Evolutionary conservation across 2,888 invertebrate species (phyloP).

Genomic region (Selenia dentaria): DNA sequence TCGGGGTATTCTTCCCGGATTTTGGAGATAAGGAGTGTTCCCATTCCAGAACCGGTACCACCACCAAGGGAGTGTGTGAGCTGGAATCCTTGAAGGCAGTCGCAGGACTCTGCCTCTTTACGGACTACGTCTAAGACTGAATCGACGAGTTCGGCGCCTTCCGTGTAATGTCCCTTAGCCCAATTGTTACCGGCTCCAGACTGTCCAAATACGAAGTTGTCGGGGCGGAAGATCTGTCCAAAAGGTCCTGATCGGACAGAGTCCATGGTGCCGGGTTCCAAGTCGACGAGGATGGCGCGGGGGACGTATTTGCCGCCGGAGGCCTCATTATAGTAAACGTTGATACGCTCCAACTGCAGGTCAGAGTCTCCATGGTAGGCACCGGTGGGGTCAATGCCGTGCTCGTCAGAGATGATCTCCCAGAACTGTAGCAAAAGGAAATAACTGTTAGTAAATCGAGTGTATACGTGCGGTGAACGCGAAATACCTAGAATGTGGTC

Average conservation of each 20-base stretch:
- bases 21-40: slow-evolving; percentile 93
- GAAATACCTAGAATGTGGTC: slow-evolving; percentile 46
- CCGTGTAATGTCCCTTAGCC: slow-evolving; percentile 89
- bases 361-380: slow-evolving; percentile 95
- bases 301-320: slow-evolving; percentile 83
- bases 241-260: slow-evolving; percentile 88
- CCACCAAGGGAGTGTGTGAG: slow-evolving; percentile 90
- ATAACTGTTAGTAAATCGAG: slow-evolving; percentile 85
- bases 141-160: slow-evolving; percentile 87
- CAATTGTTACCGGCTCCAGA: slow-evolving; percentile 86
- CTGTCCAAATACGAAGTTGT: slow-evolving; percentile 89
- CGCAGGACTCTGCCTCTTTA: slow-evolving; percentile 95
- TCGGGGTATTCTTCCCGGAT: slow-evolving; percentile 97
- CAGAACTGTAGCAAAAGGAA: slow-evolving; percentile 88
- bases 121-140: slow-evolving; percentile 93
- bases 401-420: slow-evolving; percentile 98
- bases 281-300: slow-evolving; percentile 73
- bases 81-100: slow-evolving; percentile 95
- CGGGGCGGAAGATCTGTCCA: slow-evolving; percentile 90
- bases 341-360: slow-evolving; percentile 96
- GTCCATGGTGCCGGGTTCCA: slow-evolving; percentile 85
- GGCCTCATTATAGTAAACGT: slow-evolving; percentile 98
- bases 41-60: slow-evolving; percentile 82
- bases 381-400: slow-evolving; percentile 96
- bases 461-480: slow-evolving; percentile 35